Evolutionary conservation across 2,888 invertebrate genomes (phyloP).

Genomic region (Chrysolina americana): DNA sequence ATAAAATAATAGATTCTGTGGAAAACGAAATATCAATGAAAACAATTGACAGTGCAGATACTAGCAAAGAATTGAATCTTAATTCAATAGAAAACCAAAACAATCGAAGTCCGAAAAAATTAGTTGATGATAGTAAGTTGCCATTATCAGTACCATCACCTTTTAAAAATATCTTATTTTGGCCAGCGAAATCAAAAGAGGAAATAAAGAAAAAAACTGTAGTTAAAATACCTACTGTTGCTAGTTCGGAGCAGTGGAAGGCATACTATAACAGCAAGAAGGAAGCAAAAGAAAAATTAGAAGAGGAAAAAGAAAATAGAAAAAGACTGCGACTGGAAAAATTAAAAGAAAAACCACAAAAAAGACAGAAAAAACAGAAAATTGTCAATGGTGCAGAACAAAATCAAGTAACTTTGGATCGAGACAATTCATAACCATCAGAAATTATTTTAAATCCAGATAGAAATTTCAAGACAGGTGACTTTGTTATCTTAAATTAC

Average conservation of each 20-base stretch:
- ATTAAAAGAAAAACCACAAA: background rate
- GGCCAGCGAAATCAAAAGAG: background rate
- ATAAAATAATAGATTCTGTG: background rate
- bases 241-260: slow-evolving; percentile 1
- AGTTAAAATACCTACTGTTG: background rate
- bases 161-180: background rate
- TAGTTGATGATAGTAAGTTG: background rate
- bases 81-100: background rate
- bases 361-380: slow-evolving; percentile 1
- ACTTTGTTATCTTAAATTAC: background rate
- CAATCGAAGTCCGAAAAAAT: background rate
- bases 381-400: background rate
- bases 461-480: no score
- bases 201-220: background rate
- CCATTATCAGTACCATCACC: background rate
- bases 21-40: background rate
- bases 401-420: background rate
- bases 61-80: background rate
- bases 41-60: no score
- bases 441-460: no score
- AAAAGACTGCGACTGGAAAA: background rate
- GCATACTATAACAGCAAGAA: slow-evolving; percentile 10
- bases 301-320: background rate
- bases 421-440: background rate
- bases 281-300: slow-evolving; percentile 5